Evolutionary conservation across 2,888 invertebrate species (phyloP), one percentile per base, ranked within the genome.

Genomic region (Hyles lineata): DNA sequence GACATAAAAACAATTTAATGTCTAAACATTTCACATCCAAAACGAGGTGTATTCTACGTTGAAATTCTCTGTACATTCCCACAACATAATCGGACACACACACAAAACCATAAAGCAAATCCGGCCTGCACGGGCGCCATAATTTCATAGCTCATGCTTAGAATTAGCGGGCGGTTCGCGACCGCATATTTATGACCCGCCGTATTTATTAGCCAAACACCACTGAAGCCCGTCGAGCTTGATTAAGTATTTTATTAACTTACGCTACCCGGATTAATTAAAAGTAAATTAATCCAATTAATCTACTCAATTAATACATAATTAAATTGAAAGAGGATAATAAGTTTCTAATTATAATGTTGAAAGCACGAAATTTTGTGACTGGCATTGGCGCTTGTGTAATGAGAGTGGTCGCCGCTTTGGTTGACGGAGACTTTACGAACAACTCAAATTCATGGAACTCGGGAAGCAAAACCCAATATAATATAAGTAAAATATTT

Each of bases 231-330:
- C n/a, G 6, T 6, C 15, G 43, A 17, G 55, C 17, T 7, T 55
- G n/a, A 55, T 55, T n/a, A 55, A n/a, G 55, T 55, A n/a, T 55
- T 55, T n/a, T 55, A 55, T 55, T 55, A 55, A 55, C 55, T n/a
- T n/a, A 55, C 43, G 43, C 7, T n/a, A n/a, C 55, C 17, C n/a
- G 55, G 11, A 43, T 15, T 43, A 43, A 43, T 43, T 43, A 15
- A 43, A 43, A 43, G 11, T 43, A 43, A 43, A 43, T 43, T 43
- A 43, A 43, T 43, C 43, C 43, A 43, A 43, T 43, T 43, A 43
- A 43, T 43, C 15, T 2, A 43, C 43, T 11, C 11, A 43, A 43
- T 43, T 43, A 43, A 43, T 43, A 43, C 11, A 15, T 43, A 43
- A 43, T 43, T 43, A 43, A 29, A 43, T 43, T 15, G 43, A 11